A percentile compares a stretch with the other conserved stretches of the same genome.
Evolutionary conservation across 1,140 invertebrate genomes (phyloP).

Genomic region (Caenorhabditis brenneri): DNA sequence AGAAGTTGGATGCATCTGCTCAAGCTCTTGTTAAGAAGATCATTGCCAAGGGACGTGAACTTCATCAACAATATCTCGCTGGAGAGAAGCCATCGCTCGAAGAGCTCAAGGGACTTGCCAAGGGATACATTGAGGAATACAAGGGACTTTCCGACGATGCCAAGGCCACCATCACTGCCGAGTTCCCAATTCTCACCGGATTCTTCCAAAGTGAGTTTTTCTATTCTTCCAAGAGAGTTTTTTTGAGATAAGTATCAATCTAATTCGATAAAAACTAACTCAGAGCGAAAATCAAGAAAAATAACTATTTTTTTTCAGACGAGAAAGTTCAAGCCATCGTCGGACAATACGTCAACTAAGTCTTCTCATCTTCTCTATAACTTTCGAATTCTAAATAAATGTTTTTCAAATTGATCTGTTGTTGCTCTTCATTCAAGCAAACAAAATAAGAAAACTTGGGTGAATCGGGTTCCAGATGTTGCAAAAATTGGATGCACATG

Average conservation of each 20-base stretch:
- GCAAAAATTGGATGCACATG: no score
- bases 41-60: conserved; percentile 46
- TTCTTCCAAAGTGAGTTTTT: conserved; percentile 52
- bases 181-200: conserved; percentile 55
- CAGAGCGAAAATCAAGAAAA: no score
- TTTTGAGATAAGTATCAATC: no score
- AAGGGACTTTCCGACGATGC: conserved; percentile 52
- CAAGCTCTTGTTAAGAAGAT: conserved; percentile 52
- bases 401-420: background rate
- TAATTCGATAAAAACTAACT: no score
- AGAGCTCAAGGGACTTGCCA: conserved; percentile 43
- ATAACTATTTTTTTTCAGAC: conserved; percentile 58
- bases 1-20: conserved; percentile 47
- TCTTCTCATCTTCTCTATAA: background rate
- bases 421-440: no score
- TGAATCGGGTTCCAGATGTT: no score
- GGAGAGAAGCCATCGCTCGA: conserved; percentile 46
- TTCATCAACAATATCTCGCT: conserved; percentile 47
- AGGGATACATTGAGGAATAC: conserved; percentile 47
- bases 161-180: conserved; percentile 50
- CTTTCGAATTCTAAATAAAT: background rate
- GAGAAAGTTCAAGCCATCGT: conserved; percentile 66
- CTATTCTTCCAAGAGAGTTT: no score
- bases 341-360: conserved; percentile 58
- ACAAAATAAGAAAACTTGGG: no score